Conservation (phyloP, 2,797 vertebrate species). For the Coracias cyanogaster region DNA sequence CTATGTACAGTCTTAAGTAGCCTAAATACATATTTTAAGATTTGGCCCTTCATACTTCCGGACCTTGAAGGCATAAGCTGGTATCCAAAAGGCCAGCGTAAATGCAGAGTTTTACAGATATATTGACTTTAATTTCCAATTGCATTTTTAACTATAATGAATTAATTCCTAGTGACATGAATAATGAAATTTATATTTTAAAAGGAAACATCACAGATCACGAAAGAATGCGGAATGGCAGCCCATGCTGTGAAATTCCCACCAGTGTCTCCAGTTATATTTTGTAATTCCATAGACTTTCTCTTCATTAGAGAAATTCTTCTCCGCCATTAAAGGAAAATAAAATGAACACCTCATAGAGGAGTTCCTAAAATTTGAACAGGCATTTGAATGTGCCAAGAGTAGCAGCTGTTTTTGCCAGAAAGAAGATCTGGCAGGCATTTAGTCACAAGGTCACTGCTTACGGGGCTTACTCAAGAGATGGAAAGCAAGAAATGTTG, state of each 20-base stretch:
- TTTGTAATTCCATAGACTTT: slow-evolving; percentile 23
- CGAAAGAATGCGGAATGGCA: slow-evolving; percentile 45
- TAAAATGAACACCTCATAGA: slow-evolving; percentile 65
- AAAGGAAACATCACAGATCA: slow-evolving; percentile 2
- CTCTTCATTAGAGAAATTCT: slow-evolving; percentile 50
- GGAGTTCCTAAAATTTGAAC: slow-evolving; percentile 69
- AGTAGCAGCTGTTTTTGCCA: slow-evolving; percentile 75
- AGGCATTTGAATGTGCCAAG: slow-evolving; percentile 56
- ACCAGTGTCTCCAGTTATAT: background rate
- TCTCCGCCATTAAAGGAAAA: slow-evolving; percentile 55
- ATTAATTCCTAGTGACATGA: slow-evolving; percentile 56
- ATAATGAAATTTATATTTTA: background rate
- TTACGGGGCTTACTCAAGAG: slow-evolving; percentile 70
- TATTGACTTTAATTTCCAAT: background rate
- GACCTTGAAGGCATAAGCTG: background rate
- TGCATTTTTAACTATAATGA: slow-evolving; percentile 7
- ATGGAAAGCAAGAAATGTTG: slow-evolving; percentile 62
- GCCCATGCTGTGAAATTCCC: slow-evolving; percentile 28
- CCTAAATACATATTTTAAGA: background rate
- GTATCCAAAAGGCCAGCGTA: background rate
- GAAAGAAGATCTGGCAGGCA: slow-evolving; percentile 72
- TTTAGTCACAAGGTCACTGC: slow-evolving; percentile 72
- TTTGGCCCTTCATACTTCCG: background rate
- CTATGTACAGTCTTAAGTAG: background rate
- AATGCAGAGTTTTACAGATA: background rate